phyloP scores from a whole-genome alignment of 2,888 invertebrate species.

The Syrista parreyssii region DNA sequence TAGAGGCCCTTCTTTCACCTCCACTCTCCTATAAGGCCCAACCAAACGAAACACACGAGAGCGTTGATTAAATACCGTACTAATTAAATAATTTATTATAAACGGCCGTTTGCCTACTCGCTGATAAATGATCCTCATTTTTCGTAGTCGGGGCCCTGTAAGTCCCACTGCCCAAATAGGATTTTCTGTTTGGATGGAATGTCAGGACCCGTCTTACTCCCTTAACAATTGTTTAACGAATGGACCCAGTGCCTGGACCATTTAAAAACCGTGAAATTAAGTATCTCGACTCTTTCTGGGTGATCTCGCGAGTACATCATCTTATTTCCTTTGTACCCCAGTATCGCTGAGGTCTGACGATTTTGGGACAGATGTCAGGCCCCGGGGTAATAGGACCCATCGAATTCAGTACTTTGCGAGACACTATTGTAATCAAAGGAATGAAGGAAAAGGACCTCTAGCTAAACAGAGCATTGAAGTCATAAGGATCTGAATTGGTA shows the following conservation, averaged over 20 bases:
- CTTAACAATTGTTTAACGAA: constrained; percentile 25
- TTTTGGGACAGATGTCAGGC: not conserved
- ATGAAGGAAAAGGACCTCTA: not conserved
- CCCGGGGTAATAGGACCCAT: not conserved
- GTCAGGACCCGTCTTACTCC: constrained; percentile 14
- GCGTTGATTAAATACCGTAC: constrained; percentile 54
- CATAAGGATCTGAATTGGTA: not conserved
- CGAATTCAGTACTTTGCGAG: not conserved
- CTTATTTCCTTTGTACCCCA: not conserved
- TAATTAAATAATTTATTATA: constrained; percentile 58
- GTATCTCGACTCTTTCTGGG: not conserved
- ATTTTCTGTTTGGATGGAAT: constrained; percentile 31
- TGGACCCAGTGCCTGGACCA: constrained; percentile 9
- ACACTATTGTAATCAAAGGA: not conserved
- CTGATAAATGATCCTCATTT: constrained; percentile 43
- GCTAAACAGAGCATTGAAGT: not conserved
- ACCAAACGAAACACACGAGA: constrained; percentile 17
- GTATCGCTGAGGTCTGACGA: not conserved
- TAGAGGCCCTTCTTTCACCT: not conserved
- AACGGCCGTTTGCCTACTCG: constrained; percentile 29
- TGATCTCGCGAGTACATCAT: not conserved
- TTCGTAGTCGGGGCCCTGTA: constrained; percentile 30
- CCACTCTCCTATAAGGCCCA: not conserved
- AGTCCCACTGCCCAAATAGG: constrained; percentile 29
- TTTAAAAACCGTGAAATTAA: constrained; percentile 17